Conservation (phyloP, 2,113 vertebrate species). For the Andinoacara biseriatus region DNA sequence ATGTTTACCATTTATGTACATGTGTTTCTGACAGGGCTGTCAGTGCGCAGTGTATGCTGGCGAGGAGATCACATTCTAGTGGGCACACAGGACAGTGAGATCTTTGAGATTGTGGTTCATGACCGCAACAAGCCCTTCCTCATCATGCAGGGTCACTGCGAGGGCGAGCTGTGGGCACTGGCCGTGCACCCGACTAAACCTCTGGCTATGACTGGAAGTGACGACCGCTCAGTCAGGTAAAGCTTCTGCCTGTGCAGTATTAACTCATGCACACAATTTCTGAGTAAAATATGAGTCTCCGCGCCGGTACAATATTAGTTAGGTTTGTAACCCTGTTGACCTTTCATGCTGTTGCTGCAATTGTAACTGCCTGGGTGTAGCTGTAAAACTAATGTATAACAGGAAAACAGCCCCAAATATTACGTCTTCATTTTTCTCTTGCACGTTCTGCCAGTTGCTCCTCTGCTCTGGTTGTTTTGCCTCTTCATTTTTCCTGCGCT, state of each 20-base stretch:
- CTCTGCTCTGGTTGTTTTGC: neutral
- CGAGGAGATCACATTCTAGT: constrained; percentile 96
- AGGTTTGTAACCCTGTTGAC: neutral
- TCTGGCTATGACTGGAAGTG: constrained; percentile 96
- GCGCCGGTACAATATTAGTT: neutral
- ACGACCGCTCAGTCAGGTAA: constrained; percentile 97
- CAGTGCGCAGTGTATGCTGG: constrained; percentile 98
- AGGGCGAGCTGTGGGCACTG: constrained; percentile 98
- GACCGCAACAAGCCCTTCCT: constrained; percentile 98
- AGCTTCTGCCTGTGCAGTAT: neutral
- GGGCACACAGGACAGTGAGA: constrained; percentile 98
- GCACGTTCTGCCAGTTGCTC: neutral
- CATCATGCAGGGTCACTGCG: constrained; percentile 99
- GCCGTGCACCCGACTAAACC: constrained; percentile 97
- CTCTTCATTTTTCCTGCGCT: constrained; percentile 23
- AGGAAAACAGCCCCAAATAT: neutral
- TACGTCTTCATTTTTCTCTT: neutral
- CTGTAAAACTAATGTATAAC: neutral
- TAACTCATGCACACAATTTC: neutral
- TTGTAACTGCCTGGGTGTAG: neutral
- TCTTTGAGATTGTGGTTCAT: constrained; percentile 98
- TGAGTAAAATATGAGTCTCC: neutral
- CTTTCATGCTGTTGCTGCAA: neutral
- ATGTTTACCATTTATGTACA: neutral
- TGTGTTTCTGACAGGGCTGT: constrained; percentile 84